Conservation (phyloP, 1,140 invertebrate genomes). For the Atta texana region DNA sequence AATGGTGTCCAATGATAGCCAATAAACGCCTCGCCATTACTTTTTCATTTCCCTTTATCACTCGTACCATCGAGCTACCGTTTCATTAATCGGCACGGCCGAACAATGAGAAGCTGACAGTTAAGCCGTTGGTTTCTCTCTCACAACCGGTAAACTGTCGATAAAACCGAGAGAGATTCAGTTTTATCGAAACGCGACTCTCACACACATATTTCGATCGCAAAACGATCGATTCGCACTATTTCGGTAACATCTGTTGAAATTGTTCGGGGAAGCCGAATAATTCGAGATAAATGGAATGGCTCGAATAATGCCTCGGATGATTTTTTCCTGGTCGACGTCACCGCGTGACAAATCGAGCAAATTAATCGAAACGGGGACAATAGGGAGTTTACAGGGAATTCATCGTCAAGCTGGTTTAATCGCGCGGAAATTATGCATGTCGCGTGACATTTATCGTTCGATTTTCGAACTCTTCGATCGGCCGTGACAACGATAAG, state of each 20-base stretch:
- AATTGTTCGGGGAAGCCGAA: not conserved
- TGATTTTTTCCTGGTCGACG: not conserved
- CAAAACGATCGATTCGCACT: not conserved
- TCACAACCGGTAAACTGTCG: not conserved
- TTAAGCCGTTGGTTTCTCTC: constrained; percentile 24
- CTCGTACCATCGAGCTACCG: constrained; percentile 37
- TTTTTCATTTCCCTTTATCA: constrained; percentile 71
- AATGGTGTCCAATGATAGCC: constrained; percentile 69
- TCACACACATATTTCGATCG: constrained; percentile 17
- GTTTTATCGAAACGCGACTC: constrained; percentile 20
- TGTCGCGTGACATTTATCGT: not conserved
- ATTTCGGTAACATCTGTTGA: constrained; percentile 6
- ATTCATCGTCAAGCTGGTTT: not conserved
- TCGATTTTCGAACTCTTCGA: not conserved
- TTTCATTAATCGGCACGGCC: constrained; percentile 67
- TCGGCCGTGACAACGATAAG: not conserved
- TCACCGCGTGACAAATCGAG: constrained; percentile 33
- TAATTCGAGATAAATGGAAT: constrained; percentile 16
- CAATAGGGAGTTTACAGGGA: constrained; percentile 18
- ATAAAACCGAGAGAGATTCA: constrained; percentile 5
- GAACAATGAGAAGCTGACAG: constrained; percentile 58
- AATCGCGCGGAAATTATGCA: constrained; percentile 9
- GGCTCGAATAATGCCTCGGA: not conserved
- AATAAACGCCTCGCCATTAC: constrained; percentile 66
- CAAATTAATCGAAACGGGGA: constrained; percentile 68